Conservation (phyloP, 1,140 invertebrate species). For the Drosophila littoralis region DNA sequence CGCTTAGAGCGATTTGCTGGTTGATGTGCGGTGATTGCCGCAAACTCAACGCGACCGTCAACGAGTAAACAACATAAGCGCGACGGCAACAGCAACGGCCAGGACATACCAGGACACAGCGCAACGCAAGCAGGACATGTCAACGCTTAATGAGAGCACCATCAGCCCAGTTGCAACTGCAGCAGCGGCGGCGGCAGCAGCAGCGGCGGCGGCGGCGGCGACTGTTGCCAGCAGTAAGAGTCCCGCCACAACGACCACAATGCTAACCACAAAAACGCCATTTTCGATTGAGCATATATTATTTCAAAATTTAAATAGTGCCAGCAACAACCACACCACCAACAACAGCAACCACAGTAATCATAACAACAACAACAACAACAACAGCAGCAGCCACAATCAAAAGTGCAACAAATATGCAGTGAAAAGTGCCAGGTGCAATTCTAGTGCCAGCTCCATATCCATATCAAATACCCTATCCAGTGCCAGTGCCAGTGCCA, state of each 20-base stretch:
- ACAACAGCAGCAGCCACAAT: conserved; percentile 41
- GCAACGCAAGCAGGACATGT: conserved; percentile 44
- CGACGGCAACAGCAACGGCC: conserved; percentile 17
- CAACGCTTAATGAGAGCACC: conserved; percentile 67
- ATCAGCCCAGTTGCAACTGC: conserved; percentile 53
- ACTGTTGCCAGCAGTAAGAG: conserved; percentile 38
- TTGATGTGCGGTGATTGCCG: conserved; percentile 83
- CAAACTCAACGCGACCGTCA: conserved; percentile 84
- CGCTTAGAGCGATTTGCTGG: conserved; percentile 82
- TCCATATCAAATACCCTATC: conserved; percentile 6
- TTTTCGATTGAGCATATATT: conserved; percentile 84
- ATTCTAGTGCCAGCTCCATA: conserved; percentile 11
- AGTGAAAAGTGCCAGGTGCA: conserved; percentile 48
- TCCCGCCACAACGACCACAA: conserved; percentile 60
- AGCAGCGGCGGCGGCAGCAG: conserved; percentile 32
- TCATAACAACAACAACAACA: conserved; percentile 17
- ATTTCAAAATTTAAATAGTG: conserved; percentile 81
- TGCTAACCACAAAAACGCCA: conserved; percentile 80
- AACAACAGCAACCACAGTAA: conserved; percentile 37
- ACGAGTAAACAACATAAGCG: conserved; percentile 82
- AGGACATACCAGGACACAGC: conserved; percentile 33
- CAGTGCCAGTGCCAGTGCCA: conserved; percentile 14
- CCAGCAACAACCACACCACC: conserved; percentile 60
- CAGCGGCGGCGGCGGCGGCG: conserved; percentile 25
- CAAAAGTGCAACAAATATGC: conserved; percentile 57